Base-by-base conservation (phyloP, 2,113 vertebrate genomes). In the Platysteira castanea region DNA sequence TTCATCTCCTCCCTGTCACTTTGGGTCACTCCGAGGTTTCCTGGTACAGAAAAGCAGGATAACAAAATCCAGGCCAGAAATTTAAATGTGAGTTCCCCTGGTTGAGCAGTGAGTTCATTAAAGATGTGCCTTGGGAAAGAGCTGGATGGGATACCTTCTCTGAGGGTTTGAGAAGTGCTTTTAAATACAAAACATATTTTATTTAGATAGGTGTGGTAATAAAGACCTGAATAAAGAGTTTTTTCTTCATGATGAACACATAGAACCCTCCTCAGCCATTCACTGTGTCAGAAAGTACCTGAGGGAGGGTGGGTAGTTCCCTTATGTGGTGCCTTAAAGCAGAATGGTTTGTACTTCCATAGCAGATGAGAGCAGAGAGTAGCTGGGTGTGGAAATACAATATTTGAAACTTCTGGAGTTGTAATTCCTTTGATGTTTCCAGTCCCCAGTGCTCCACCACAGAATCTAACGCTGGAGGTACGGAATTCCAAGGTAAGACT, bases 401-500 rank as follows among this genome's bases (percentile, higher is more conserved):
- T 14, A 33, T 41, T 47, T 88, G 37, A 20, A 67, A 63, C 39
- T 69, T 23, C 2, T 56, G 33, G 56, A 57, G 26, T 77, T 95
- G 31, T 96, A 93, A 95, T 83, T 76, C 61, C 61, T 63, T 91
- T 69, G 22, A n/a, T 93, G 23, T 97, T 80, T 96, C 73, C 95
- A 99, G 99, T 99, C 41, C 99, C 99, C 44, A 99, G 99, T 85
- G 98, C 99, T 73, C 97, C 99, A 11, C 99, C 99, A 28, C 99
- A 99, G 97, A 99, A 99, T 87, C 97, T 99, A 14, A 99, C 99
- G 1, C 95, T 99, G 97, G 99, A 99, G 97, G 99, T 99, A 9
- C 99, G 99, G 93, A 99, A 99, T 97, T 99, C 99, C 86, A 99
- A 99, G 99, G 99, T 99, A 98, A 98, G 97, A 57, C 17, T 63